Percentiles rank a stretch among this genome's conserved stretches.
Conservation (phyloP, 1,140 invertebrate genomes). For the Stenopsyche tienmushanensis region DNA sequence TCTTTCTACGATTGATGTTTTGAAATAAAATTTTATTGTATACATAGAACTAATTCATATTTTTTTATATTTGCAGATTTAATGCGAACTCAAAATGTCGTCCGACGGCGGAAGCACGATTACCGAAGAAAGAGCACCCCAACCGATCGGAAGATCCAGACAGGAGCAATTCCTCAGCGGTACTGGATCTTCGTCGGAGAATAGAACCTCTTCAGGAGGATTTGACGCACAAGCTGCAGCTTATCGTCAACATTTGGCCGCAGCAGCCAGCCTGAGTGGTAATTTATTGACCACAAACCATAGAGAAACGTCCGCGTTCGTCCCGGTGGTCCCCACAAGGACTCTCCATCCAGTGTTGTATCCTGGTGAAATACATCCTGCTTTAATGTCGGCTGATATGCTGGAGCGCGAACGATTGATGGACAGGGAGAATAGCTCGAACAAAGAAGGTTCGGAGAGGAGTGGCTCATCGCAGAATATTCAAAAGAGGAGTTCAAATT, state of each 20-base stretch:
- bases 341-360: conserved; percentile 64
- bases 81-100: conserved; percentile 24
- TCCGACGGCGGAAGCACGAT: conserved; percentile 38
- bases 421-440: conserved; percentile 53
- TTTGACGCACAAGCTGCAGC: conserved; percentile 65
- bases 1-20: too few species aligned
- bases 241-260: conserved; percentile 67
- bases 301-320: conserved; percentile 77
- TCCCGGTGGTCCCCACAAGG: conserved; percentile 79
- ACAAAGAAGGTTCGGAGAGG: conserved; percentile 52
- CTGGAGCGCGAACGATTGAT: conserved; percentile 58
- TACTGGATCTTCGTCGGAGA: conserved; percentile 50
- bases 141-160: conserved; percentile 51
- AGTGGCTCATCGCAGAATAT: conserved; percentile 51
- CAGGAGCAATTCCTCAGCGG: conserved; percentile 60
- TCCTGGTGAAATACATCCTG: conserved; percentile 64
- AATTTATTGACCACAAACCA: conserved; percentile 57
- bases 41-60: neutral
- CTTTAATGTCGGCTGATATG: conserved; percentile 56
- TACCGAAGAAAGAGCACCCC: conserved; percentile 43
- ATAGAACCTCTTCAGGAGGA: conserved; percentile 48
- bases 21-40: too few species aligned
- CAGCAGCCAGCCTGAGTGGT: conserved; percentile 53
- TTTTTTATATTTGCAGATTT: conserved; percentile 11
- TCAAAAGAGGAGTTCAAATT: conserved; percentile 60